phyloP scores from a whole-genome alignment of 2,888 invertebrate species.

The Athalia rosae region DNA sequence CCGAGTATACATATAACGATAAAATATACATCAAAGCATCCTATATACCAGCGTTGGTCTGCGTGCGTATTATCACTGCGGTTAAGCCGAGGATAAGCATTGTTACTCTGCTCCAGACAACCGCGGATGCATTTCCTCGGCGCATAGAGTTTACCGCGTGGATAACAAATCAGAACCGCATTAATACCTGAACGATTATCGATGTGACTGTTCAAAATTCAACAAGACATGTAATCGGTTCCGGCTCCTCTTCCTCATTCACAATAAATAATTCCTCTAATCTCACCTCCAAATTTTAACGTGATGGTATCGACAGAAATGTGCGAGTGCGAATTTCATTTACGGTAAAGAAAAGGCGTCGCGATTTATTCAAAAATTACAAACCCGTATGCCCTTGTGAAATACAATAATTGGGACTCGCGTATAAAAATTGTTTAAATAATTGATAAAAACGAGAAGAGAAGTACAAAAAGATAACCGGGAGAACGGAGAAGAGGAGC shows the following conservation, averaged over 20 bases:
- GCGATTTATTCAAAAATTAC: background rate
- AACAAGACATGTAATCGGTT: background rate
- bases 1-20: slow-evolving; percentile 18
- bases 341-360: background rate
- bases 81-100: slow-evolving; percentile 23
- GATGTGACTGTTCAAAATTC: background rate
- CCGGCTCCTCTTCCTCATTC: background rate
- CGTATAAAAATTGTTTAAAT: background rate
- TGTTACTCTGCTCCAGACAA: slow-evolving; percentile 25
- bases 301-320: slow-evolving; percentile 7
- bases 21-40: slow-evolving; percentile 13
- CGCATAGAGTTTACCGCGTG: background rate
- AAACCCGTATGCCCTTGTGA: too few species aligned
- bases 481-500: background rate
- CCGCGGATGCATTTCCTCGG: slow-evolving; percentile 9
- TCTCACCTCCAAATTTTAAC: background rate
- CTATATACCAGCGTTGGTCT: slow-evolving; percentile 18
- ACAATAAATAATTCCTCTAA: background rate
- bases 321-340: slow-evolving; percentile 18
- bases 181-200: background rate
- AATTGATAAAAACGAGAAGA: background rate
- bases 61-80: slow-evolving; percentile 38
- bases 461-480: background rate
- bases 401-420: background rate
- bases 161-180: background rate